Conservation (phyloP, 2,797 vertebrate genomes). For the Sebastes variabilis region DNA sequence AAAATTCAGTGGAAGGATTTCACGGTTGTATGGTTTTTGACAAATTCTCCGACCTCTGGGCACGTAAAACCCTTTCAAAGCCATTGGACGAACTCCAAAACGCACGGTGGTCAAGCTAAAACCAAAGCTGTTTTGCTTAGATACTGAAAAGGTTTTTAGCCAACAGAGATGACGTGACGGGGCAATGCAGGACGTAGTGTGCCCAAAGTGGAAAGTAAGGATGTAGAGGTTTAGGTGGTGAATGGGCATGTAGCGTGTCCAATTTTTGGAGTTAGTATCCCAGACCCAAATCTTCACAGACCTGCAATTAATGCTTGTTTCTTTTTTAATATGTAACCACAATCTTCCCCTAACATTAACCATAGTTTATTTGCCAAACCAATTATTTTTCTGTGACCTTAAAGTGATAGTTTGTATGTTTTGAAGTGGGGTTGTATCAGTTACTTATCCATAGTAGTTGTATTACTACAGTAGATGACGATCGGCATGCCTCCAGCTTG, state of each 20-base stretch:
- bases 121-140: conserved; percentile 29
- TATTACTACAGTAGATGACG: too few relatives aligned
- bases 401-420: too few relatives aligned
- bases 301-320: too few relatives aligned
- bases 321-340: background rate
- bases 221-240: background rate
- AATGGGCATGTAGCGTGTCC: background rate
- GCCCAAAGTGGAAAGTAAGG: background rate
- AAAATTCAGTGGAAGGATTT: conserved; percentile 27
- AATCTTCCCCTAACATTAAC: background rate
- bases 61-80: background rate
- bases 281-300: background rate
- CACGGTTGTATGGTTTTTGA: conserved; percentile 17
- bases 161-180: background rate
- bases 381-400: too few relatives aligned
- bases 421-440: too few relatives aligned
- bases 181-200: background rate
- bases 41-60: conserved; percentile 12
- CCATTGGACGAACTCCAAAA: conserved; percentile 18
- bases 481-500: too few relatives aligned
- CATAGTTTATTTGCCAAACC: background rate
- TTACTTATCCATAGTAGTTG: too few relatives aligned
- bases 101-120: conserved; percentile 7
- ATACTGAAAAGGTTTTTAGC: conserved; percentile 18
- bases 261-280: background rate